Conservation (phyloP, 2,113 vertebrate species). For the Entomyzon cyanotis region DNA sequence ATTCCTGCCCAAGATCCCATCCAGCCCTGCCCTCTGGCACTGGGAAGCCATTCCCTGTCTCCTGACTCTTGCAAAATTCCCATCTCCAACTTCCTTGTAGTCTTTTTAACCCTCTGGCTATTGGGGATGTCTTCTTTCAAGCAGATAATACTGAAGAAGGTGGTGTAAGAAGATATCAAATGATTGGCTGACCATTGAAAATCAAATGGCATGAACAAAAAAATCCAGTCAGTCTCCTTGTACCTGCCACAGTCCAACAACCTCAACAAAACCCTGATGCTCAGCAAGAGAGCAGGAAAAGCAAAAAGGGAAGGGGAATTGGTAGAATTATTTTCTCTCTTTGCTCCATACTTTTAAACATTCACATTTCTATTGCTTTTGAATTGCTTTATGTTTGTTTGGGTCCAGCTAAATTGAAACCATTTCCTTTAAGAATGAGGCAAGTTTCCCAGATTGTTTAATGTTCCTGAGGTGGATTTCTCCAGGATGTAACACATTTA, state of each 20-base stretch:
- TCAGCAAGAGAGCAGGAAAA: background rate
- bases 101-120: background rate
- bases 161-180: background rate
- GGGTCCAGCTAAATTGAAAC: background rate
- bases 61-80: background rate
- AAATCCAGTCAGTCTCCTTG: background rate
- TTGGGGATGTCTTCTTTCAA: background rate
- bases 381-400: background rate
- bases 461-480: constrained; percentile 5
- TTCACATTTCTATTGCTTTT: background rate
- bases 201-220: background rate
- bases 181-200: background rate
- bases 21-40: accelerated
- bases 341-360: background rate
- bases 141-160: background rate
- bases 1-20: background rate
- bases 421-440: background rate
- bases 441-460: background rate
- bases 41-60: background rate
- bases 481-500: constrained; percentile 49
- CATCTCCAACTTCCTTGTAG: background rate
- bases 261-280: background rate
- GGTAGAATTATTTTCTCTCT: background rate
- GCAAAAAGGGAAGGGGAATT: background rate
- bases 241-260: background rate